phyloP scores from a whole-genome alignment of 2,797 vertebrate species.

The Tenualosa thibaudeaui region DNA sequence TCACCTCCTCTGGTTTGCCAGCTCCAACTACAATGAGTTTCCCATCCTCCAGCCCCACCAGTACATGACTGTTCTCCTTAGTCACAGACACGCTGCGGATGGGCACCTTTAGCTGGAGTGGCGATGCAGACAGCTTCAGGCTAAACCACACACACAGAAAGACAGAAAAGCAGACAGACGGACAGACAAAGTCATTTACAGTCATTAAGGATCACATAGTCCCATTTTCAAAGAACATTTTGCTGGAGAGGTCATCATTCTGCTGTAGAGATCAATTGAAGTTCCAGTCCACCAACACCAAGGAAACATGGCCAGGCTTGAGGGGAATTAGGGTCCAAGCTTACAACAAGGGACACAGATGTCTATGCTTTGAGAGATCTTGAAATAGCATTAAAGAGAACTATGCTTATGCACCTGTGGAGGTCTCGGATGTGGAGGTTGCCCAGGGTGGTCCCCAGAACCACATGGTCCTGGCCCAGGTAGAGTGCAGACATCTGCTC shows the following conservation, averaged over 20 bases:
- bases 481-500: conserved; percentile 85
- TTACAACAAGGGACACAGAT: neutral
- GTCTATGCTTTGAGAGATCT: neutral
- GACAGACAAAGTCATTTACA: neutral
- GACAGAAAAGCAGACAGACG: neutral
- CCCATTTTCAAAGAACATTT: too few species aligned
- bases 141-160: conserved; percentile 62
- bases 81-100: conserved; percentile 89
- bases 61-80: conserved; percentile 92
- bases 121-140: conserved; percentile 69
- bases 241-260: too few species aligned
- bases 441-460: conserved; percentile 86
- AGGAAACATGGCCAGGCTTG: neutral
- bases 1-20: conserved; percentile 91
- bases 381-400: neutral
- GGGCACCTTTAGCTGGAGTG: conserved; percentile 86
- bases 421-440: conserved; percentile 86
- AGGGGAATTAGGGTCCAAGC: neutral
- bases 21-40: conserved; percentile 96
- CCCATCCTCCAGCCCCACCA: conserved; percentile 92
- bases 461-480: conserved; percentile 83
- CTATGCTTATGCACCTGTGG: conserved; percentile 65
- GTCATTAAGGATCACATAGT: neutral
- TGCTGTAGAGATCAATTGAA: too few species aligned
- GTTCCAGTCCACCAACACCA: neutral